Evolutionary conservation across 1,140 invertebrate genomes (phyloP).

Genomic region (Drosophila rhopaloa): DNA sequence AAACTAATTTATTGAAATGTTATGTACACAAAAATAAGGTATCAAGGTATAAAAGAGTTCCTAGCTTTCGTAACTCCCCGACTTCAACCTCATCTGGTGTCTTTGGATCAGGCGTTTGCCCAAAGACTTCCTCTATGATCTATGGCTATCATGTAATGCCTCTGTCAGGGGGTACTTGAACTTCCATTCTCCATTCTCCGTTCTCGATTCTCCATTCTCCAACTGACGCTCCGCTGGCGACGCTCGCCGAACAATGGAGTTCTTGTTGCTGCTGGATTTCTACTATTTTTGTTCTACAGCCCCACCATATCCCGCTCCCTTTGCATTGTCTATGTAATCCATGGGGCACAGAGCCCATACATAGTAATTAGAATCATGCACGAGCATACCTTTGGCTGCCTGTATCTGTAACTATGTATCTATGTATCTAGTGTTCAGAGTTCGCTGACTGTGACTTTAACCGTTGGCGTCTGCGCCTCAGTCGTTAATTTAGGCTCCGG

Average conservation of each 20-base stretch:
- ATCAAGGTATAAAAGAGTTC: not conserved
- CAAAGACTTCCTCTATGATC: conserved; percentile 44
- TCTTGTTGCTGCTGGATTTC: conserved; percentile 23
- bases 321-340: conserved; percentile 59
- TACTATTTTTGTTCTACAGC: not conserved
- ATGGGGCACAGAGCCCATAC: conserved; percentile 50
- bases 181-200: conserved; percentile 43
- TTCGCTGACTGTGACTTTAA: conserved; percentile 76
- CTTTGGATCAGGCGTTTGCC: conserved; percentile 15
- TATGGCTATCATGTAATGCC: conserved; percentile 43
- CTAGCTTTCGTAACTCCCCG: not conserved
- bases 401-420: conserved; percentile 19
- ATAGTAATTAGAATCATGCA: conserved; percentile 82
- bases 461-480: conserved; percentile 47
- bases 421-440: conserved; percentile 45
- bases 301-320: not conserved
- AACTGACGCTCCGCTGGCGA: conserved; percentile 27
- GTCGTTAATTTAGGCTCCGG: conserved; percentile 43
- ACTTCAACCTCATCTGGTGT: not conserved
- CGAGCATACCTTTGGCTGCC: conserved; percentile 38
- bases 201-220: conserved; percentile 5
- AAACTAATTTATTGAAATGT: too few relatives aligned
- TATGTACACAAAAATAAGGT: not conserved
- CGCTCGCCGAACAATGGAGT: conserved; percentile 33
- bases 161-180: conserved; percentile 63